Evolutionary conservation across 2,113 vertebrate genomes (phyloP).

Genomic region (Reinhardtius hippoglossoides): DNA sequence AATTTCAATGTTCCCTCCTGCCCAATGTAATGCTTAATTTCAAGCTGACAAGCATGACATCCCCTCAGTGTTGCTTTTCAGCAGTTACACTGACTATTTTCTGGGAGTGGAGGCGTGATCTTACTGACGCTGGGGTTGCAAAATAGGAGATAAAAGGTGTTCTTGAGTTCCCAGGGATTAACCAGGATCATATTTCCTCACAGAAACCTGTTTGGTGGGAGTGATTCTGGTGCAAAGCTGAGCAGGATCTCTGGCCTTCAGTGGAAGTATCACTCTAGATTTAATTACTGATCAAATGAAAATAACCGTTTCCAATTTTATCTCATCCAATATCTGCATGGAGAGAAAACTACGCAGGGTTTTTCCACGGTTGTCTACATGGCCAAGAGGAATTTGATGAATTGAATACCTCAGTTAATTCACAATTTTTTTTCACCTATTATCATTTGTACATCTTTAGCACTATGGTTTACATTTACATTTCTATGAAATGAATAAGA

Average conservation of each 20-base stretch:
- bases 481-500: constrained; percentile 1
- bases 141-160: constrained; percentile 43
- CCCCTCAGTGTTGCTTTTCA: constrained; percentile 8
- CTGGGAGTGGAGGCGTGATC: constrained; percentile 17
- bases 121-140: constrained; percentile 17
- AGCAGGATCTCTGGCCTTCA: constrained; percentile 43
- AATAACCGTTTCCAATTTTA: constrained; percentile 49
- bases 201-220: constrained; percentile 57
- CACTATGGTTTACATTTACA: constrained; percentile 1
- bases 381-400: neutral
- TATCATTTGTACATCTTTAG: neutral
- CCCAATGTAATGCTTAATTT: neutral
- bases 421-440: too few species aligned
- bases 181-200: constrained; percentile 58
- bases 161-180: constrained; percentile 71
- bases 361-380: too few species aligned
- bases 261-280: constrained; percentile 8
- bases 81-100: neutral
- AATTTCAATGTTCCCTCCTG: neutral
- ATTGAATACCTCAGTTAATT: too few species aligned
- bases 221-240: constrained; percentile 22
- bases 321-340: constrained; percentile 34
- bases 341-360: constrained; percentile 2
- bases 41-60: neutral
- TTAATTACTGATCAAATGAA: constrained; percentile 41